Percentiles rank a stretch among this genome's conserved stretches.
phyloP scores from a whole-genome alignment of 1,140 invertebrate species.

The Monochamus saltuarius region DNA sequence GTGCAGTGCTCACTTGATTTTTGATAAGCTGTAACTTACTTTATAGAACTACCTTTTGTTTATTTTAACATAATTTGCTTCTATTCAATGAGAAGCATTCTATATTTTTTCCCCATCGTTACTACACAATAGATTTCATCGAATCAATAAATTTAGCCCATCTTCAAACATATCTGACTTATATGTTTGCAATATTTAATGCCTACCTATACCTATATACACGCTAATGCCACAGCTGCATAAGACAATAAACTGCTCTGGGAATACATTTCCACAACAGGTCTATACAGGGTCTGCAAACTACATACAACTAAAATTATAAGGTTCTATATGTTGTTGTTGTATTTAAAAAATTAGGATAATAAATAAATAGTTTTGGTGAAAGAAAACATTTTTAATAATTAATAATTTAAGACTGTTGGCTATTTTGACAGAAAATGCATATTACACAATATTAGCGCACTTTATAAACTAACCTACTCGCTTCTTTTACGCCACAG shows the following conservation, averaged over 20 bases:
- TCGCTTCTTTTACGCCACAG: too few relatives aligned
- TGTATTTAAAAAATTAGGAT: too few relatives aligned
- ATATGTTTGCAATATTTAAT: constrained; percentile 4
- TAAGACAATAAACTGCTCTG: not conserved
- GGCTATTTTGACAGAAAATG: too few relatives aligned
- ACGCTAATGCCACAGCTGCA: not conserved
- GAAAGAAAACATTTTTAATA: too few relatives aligned
- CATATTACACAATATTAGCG: too few relatives aligned
- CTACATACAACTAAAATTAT: too few relatives aligned
- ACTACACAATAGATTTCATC: constrained; percentile 17
- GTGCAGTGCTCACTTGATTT: constrained; percentile 19
- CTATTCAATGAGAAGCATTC: constrained; percentile 22
- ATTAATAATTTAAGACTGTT: too few relatives aligned
- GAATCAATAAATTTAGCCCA: constrained; percentile 13
- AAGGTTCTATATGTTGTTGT: too few relatives aligned
- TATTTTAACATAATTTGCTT: constrained; percentile 24
- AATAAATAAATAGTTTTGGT: too few relatives aligned
- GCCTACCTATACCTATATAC: constrained; percentile 9
- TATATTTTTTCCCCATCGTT: not conserved
- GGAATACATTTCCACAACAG: too few relatives aligned
- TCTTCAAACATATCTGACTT: constrained; percentile 12
- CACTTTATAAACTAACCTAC: too few relatives aligned
- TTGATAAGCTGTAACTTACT: constrained; percentile 20
- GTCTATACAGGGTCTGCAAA: too few relatives aligned
- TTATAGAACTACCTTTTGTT: constrained; percentile 17